Evolutionary conservation across 1,140 invertebrate species (phyloP).

Genomic region (Drosophila pruinosa): DNA sequence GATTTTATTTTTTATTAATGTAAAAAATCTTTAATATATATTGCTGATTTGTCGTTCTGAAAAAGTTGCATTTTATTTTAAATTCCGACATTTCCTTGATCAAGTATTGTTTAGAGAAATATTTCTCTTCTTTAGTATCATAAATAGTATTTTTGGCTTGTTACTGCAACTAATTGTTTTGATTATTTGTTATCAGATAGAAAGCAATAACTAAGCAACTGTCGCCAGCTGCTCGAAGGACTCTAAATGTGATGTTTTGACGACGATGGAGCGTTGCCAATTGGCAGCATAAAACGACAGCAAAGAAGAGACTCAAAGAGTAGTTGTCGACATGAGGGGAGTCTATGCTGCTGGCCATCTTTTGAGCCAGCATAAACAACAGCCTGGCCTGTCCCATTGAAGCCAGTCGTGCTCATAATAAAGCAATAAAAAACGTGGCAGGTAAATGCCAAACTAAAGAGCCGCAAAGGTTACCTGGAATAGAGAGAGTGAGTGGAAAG

Average conservation of each 20-base stretch:
- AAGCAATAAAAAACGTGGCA: conserved; percentile 69
- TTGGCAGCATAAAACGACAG: conserved; percentile 20
- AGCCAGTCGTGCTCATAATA: conserved; percentile 57
- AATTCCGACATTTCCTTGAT: too few relatives aligned
- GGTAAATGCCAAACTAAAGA: conserved; percentile 67
- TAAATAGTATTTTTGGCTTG: not conserved
- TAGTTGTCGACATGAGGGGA: conserved; percentile 9
- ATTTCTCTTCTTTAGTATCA: too few relatives aligned
- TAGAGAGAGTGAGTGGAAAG: not conserved
- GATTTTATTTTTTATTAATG: too few relatives aligned
- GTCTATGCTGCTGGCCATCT: not conserved
- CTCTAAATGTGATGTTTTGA: not conserved
- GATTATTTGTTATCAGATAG: not conserved
- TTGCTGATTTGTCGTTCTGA: too few relatives aligned
- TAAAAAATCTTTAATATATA: too few relatives aligned
- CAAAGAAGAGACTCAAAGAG: not conserved
- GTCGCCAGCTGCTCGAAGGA: conserved; percentile 1
- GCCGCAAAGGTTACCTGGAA: conserved; percentile 58
- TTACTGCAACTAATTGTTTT: not conserved
- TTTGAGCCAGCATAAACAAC: conserved; percentile 26
- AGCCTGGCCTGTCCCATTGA: conserved; percentile 32
- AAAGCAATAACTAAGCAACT: not conserved
- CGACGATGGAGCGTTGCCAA: not conserved
- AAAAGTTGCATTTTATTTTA: too few relatives aligned
- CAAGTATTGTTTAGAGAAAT: not conserved